These are phyloP conservation scores for Anagyrus pseudococci DNA, from an alignment of 2,888 invertebrate genomes.

Conservation along the genomic window DNA sequence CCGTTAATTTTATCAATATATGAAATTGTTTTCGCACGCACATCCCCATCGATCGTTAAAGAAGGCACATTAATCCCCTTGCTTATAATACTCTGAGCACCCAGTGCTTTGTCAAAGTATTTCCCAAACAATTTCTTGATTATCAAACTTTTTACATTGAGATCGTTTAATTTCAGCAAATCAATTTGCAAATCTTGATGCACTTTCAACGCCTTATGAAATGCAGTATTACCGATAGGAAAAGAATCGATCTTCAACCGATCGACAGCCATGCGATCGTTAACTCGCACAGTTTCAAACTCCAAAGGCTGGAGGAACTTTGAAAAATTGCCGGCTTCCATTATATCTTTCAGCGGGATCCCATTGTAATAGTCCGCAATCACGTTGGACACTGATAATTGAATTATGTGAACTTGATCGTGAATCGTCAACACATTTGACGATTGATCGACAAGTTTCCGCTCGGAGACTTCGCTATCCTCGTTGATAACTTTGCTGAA, in stretches of 20 bases:
- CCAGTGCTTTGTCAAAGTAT: constrained; percentile 10
- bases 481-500: constrained; percentile 37
- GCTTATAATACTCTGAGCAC: neutral
- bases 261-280: constrained; percentile 36
- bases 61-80: neutral
- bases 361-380: constrained; percentile 46
- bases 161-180: constrained; percentile 22
- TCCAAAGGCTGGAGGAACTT: constrained; percentile 25
- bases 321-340: constrained; percentile 26
- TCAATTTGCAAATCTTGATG: constrained; percentile 32
- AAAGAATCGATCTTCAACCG: no score
- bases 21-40: constrained; percentile 42
- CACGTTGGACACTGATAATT: constrained; percentile 42
- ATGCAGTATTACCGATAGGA: no score
- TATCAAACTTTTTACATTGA: constrained; percentile 36
- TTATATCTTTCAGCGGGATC: constrained; percentile 42
- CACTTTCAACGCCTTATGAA: no score
- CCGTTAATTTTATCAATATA: constrained; percentile 41
- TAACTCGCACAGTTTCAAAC: constrained; percentile 40
- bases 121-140: constrained; percentile 16
- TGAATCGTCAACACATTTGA: constrained; percentile 36
- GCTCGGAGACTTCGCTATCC: constrained; percentile 3
- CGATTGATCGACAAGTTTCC: constrained; percentile 37
- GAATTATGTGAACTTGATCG: constrained; percentile 23
- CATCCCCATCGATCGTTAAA: constrained; percentile 46